phyloP scores from a whole-genome alignment of 1,140 invertebrate species.

The Aphelinus certus region DNA sequence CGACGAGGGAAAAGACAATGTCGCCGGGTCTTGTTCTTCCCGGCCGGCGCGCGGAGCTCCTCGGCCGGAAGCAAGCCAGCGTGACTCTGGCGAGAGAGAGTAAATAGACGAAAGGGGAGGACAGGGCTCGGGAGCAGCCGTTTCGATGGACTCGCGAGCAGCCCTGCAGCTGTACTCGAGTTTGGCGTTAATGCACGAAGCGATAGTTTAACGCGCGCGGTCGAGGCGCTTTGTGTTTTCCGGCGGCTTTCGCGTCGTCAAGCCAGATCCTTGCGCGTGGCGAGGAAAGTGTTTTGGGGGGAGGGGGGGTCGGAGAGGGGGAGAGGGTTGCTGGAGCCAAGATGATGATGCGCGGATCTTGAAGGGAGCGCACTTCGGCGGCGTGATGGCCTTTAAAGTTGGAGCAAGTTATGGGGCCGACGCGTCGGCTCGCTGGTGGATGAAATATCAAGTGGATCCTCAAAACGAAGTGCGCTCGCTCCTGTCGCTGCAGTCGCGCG shows the following conservation, averaged over 20 bases:
- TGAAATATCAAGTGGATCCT: slow-evolving; percentile 46
- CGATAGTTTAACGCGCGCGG: slow-evolving; percentile 17
- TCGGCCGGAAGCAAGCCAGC: slow-evolving; percentile 1
- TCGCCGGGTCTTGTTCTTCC: neutral
- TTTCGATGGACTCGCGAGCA: neutral
- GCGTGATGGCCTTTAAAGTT: slow-evolving; percentile 43
- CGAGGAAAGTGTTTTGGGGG: neutral
- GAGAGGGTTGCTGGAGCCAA: neutral
- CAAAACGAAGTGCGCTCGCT: slow-evolving; percentile 34
- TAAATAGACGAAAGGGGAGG: neutral
- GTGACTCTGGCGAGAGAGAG: slow-evolving; percentile 6
- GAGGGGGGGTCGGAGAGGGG: too few relatives aligned
- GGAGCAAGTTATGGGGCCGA: slow-evolving; percentile 36
- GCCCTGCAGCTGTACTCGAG: neutral
- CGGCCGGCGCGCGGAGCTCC: neutral
- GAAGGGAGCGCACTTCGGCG: slow-evolving; percentile 25
- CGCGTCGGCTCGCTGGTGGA: slow-evolving; percentile 28
- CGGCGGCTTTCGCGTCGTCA: neutral
- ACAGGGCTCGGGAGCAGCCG: neutral
- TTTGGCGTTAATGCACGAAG: slow-evolving; percentile 26
- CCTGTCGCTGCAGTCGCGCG: slow-evolving; percentile 19
- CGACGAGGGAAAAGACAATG: slow-evolving; percentile 16
- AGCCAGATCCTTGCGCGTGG: neutral
- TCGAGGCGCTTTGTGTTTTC: too few relatives aligned
- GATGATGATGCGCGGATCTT: neutral